Conservation (phyloP, 1,140 invertebrate genomes). For the Nasonia longicornis region DNA sequence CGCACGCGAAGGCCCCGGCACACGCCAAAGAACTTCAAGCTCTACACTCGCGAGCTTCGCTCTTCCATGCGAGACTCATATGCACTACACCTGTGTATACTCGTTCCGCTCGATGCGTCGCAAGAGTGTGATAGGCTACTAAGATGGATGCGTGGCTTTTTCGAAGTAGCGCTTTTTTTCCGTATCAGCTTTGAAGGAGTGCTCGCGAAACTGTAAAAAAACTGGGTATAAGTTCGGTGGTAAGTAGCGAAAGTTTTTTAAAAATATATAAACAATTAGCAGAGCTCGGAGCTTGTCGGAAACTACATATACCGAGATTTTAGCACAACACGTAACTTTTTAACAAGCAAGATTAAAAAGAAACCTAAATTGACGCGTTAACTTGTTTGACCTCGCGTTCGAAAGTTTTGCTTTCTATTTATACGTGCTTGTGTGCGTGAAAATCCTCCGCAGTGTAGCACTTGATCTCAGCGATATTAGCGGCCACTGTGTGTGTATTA, state of each 20-base stretch:
- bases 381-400: background rate
- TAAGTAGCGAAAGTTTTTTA: background rate
- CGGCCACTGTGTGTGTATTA: background rate
- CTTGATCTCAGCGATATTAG: background rate
- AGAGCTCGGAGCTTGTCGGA: background rate
- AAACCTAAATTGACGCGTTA: background rate
- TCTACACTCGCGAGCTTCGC: background rate
- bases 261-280: background rate
- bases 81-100: background rate
- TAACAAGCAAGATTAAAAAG: background rate
- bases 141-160: background rate
- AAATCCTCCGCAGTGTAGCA: background rate
- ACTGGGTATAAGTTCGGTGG: too few relatives aligned
- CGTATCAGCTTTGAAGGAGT: too few relatives aligned
- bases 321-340: background rate
- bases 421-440: background rate
- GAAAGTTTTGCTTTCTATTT: background rate
- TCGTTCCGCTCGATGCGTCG: background rate
- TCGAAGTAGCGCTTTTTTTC: too few relatives aligned
- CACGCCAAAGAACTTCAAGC: background rate
- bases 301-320: background rate
- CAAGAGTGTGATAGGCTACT: background rate
- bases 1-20: constrained; percentile 27
- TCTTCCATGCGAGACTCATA: background rate
- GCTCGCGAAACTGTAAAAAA: too few relatives aligned